Evolutionary conservation across 2,888 invertebrate species (phyloP).

Genomic region (Limenitis arthemis): DNA sequence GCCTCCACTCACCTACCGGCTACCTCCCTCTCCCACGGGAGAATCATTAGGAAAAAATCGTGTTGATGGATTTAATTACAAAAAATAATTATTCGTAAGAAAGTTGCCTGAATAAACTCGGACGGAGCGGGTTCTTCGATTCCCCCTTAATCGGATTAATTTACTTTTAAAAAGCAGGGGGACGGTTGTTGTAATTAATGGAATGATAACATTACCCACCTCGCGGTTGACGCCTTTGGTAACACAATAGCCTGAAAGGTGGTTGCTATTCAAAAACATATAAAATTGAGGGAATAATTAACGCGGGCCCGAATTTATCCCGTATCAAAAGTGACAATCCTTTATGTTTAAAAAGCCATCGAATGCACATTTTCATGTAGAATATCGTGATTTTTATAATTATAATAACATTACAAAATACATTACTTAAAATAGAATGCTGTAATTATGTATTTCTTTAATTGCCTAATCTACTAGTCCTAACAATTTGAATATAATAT

Average conservation of each 20-base stretch:
- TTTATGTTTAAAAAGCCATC: not conserved
- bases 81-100: conserved; percentile 72
- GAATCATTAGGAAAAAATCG: conserved; percentile 73
- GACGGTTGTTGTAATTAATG: conserved; percentile 69
- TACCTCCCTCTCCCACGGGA: conserved; percentile 53
- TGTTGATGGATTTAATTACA: conserved; percentile 74
- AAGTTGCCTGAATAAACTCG: conserved; percentile 70
- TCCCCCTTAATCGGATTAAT: conserved; percentile 72
- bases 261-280: conserved; percentile 27
- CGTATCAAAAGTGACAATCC: not conserved
- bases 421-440: too few relatives aligned
- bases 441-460: too few relatives aligned
- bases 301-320: not conserved
- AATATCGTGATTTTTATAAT: too few relatives aligned
- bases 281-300: conserved; percentile 15
- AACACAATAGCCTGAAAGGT: conserved; percentile 39
- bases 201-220: conserved; percentile 71
- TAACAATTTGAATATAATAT: too few relatives aligned
- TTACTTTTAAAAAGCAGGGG: conserved; percentile 70
- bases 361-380: too few relatives aligned
- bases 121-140: conserved; percentile 69
- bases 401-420: too few relatives aligned
- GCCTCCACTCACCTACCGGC: conserved; percentile 33
- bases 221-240: conserved; percentile 56
- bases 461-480: too few relatives aligned